A percentile compares a stretch with the other conserved stretches of the same genome.
Conservation (phyloP, 1,140 invertebrate genomes). For the Drosophila pectinifera region DNA sequence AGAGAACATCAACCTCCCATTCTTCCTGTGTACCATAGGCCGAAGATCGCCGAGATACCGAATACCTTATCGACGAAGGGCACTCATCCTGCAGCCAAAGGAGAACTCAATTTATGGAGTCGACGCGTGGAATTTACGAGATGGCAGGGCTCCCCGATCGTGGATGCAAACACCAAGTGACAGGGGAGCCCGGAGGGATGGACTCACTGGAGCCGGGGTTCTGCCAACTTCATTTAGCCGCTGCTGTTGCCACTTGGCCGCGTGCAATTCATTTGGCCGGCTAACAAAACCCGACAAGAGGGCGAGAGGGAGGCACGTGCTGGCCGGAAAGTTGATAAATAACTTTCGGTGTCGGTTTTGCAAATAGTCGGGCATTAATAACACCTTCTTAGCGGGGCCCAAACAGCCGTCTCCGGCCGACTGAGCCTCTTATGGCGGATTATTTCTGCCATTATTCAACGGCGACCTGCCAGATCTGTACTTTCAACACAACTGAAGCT, state of each 20-base stretch:
- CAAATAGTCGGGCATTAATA: constrained; percentile 72
- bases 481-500: constrained; percentile 43
- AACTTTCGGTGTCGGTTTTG: constrained; percentile 68
- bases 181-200: constrained; percentile 12
- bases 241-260: constrained; percentile 58
- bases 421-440: constrained; percentile 42
- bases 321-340: constrained; percentile 64
- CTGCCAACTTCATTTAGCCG: constrained; percentile 60
- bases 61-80: constrained; percentile 40
- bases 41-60: constrained; percentile 22
- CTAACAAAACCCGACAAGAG: constrained; percentile 58
- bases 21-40: constrained; percentile 6
- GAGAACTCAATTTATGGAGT: constrained; percentile 64
- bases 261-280: constrained; percentile 66
- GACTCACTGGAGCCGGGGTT: constrained; percentile 45
- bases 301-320: constrained; percentile 38
- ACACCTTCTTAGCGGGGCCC: constrained; percentile 61
- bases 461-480: constrained; percentile 13
- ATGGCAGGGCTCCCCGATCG: constrained; percentile 21
- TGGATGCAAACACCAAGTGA: constrained; percentile 46
- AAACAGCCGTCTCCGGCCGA: constrained; percentile 19
- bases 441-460: constrained; percentile 30
- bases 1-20: too few species aligned
- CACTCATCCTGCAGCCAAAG: constrained; percentile 37
- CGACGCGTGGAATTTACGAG: constrained; percentile 70